Evolutionary conservation across 2,888 invertebrate species (phyloP).

Genomic region (Agrotis segetum): DNA sequence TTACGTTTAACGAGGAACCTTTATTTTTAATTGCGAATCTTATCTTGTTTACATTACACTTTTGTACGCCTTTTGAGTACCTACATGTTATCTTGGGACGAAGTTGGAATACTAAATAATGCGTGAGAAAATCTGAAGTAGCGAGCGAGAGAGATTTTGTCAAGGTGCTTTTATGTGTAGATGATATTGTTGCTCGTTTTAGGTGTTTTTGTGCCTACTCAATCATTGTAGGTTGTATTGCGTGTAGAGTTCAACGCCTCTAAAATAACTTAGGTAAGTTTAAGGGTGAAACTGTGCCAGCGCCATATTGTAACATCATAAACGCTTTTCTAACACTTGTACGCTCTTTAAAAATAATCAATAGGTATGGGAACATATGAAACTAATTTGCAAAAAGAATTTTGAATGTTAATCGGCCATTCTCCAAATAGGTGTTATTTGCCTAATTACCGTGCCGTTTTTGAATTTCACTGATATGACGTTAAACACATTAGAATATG

Average conservation of each 20-base stretch:
- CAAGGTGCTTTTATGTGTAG: conserved; percentile 1
- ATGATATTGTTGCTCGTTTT: not conserved
- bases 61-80: conserved; percentile 52
- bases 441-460: no score
- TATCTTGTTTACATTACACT: conserved; percentile 62
- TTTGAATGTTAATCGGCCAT: no score
- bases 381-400: no score
- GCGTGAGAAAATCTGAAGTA: conserved; percentile 12
- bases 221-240: not conserved
- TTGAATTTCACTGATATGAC: no score
- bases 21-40: conserved; percentile 67
- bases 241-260: no score
- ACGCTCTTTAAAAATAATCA: no score
- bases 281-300: no score
- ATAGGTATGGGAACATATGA: no score
- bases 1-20: conserved; percentile 54
- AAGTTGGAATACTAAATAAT: conserved; percentile 58
- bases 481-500: no score
- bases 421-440: no score
- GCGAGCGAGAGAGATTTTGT: conserved; percentile 3
- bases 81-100: conserved; percentile 53
- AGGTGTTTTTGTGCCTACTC: not conserved
- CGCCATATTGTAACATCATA: no score
- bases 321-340: no score
- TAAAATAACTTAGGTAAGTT: not conserved